These are phyloP conservation scores for Hozukius guyotensis DNA, from an alignment of 2,797 vertebrate species.

Conservation along the genomic window DNA sequence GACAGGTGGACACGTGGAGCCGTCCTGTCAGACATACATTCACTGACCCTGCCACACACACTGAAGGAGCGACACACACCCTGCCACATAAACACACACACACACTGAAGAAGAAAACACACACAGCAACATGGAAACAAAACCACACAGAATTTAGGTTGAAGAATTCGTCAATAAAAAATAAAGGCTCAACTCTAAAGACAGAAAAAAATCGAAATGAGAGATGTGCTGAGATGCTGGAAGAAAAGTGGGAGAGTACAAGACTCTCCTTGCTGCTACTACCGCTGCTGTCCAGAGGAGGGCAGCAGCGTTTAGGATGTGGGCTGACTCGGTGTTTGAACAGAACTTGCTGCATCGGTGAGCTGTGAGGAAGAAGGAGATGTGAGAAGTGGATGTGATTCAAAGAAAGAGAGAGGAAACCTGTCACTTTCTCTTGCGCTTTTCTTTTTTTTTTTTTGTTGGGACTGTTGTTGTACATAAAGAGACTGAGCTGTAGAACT, in stretches of 20 bases:
- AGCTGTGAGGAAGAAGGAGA: slow-evolving; percentile 39
- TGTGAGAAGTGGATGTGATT: slow-evolving; percentile 15
- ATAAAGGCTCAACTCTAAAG: slow-evolving; percentile 38
- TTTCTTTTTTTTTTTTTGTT: not conserved
- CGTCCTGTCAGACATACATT: slow-evolving; percentile 60
- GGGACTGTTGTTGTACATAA: slow-evolving; percentile 70
- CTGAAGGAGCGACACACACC: slow-evolving; percentile 55
- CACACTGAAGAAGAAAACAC: slow-evolving; percentile 38
- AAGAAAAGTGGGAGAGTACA: slow-evolving; percentile 57
- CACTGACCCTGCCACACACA: slow-evolving; percentile 62
- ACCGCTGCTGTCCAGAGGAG: slow-evolving; percentile 68
- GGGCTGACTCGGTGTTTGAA: slow-evolving; percentile 39
- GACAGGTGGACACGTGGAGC: slow-evolving; percentile 47
- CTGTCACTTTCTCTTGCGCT: slow-evolving; percentile 21
- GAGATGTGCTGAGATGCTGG: slow-evolving; percentile 41
- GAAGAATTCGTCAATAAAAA: slow-evolving; percentile 47
- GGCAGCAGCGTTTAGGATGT: slow-evolving; percentile 55
- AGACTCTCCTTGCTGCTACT: slow-evolving; percentile 74
- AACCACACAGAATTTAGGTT: slow-evolving; percentile 46
- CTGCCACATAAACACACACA: slow-evolving; percentile 43
- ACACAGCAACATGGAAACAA: slow-evolving; percentile 34
- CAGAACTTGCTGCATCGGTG: slow-evolving; percentile 64
- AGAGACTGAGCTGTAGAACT: slow-evolving; percentile 68
- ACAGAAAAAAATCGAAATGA: slow-evolving; percentile 16
- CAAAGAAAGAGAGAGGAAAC: slow-evolving; percentile 34